Evolutionary conservation across 2,797 vertebrate species (phyloP).

Genomic region (Lithobates pipiens): DNA sequence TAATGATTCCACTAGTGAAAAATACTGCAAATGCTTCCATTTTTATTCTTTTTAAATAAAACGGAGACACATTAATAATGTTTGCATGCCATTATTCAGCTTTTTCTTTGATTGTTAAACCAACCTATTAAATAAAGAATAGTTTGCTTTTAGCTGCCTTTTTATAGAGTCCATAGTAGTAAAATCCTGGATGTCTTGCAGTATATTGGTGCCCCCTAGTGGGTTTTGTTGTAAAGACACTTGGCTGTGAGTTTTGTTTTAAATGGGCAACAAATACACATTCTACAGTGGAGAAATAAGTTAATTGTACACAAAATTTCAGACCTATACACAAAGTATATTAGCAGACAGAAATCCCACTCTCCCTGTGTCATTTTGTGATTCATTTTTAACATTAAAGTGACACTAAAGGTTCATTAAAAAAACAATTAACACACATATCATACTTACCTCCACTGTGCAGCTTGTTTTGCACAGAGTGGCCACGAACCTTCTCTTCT

Average conservation of each 20-base stretch:
- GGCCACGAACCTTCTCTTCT: too few relatives aligned
- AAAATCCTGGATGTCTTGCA: not conserved
- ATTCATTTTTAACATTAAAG: too few relatives aligned
- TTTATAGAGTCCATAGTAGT: conserved; percentile 7
- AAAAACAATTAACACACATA: too few relatives aligned
- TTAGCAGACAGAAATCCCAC: too few relatives aligned
- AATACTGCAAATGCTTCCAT: not conserved
- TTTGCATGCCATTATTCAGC: conserved; percentile 24
- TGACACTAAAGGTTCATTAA: too few relatives aligned
- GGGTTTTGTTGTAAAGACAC: not conserved
- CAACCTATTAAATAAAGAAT: conserved; percentile 38
- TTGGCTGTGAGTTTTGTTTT: not conserved
- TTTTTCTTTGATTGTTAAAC: conserved; percentile 33
- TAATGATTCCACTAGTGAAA: not conserved
- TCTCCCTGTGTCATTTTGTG: too few relatives aligned
- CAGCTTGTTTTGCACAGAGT: too few relatives aligned
- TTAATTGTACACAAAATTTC: not conserved
- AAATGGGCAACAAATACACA: not conserved
- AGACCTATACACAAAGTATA: too few relatives aligned
- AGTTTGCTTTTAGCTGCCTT: conserved; percentile 23
- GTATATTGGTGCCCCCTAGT: conserved; percentile 35
- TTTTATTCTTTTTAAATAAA: conserved; percentile 31
- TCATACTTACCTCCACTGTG: too few relatives aligned
- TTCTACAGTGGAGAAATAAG: too few relatives aligned
- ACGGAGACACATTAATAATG: conserved; percentile 14